Percentiles rank a stretch among this genome's conserved stretches.
These are phyloP conservation scores for Calcarius ornatus DNA, from an alignment of 2,113 vertebrate species.

Conservation along the genomic window DNA sequence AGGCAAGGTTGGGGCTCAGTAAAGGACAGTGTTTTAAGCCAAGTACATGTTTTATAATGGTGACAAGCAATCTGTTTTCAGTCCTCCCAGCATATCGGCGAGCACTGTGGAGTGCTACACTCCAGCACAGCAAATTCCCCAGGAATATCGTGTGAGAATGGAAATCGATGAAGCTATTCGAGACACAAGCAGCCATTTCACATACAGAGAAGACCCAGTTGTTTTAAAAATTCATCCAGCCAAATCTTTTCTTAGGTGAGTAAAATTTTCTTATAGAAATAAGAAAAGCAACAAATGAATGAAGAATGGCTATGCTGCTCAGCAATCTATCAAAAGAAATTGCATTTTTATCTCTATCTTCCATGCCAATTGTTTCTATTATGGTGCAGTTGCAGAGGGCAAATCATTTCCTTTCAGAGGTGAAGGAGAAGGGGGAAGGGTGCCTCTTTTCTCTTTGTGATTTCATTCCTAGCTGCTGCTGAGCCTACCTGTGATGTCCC, in stretches of 20 bases:
- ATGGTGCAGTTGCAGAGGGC: constrained; percentile 25
- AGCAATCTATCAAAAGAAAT: constrained; percentile 46
- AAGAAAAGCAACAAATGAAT: constrained; percentile 2
- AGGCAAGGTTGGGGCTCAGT: neutral
- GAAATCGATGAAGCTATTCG: constrained; percentile 82
- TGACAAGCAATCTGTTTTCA: neutral
- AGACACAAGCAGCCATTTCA: constrained; percentile 73
- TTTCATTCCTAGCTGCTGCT: neutral
- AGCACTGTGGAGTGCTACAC: constrained; percentile 85
- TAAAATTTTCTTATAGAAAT: neutral
- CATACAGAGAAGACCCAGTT: constrained; percentile 86
- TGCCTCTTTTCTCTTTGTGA: neutral
- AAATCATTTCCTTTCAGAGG: constrained; percentile 34
- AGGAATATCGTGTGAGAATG: constrained; percentile 77
- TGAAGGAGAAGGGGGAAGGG: constrained; percentile 31
- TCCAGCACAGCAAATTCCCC: constrained; percentile 73
- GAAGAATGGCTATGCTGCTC: neutral
- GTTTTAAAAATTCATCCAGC: constrained; percentile 87
- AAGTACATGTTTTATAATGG: neutral
- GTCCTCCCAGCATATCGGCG: constrained; percentile 52
- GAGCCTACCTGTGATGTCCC: constrained; percentile 7
- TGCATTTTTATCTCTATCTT: constrained; percentile 45
- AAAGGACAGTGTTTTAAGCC: neutral
- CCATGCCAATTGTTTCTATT: constrained; percentile 28
- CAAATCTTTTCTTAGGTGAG: constrained; percentile 94